A percentile compares a stretch with the other conserved stretches of the same genome.
Conservation (phyloP, 1,140 invertebrate genomes). For the Colletes gigas region DNA sequence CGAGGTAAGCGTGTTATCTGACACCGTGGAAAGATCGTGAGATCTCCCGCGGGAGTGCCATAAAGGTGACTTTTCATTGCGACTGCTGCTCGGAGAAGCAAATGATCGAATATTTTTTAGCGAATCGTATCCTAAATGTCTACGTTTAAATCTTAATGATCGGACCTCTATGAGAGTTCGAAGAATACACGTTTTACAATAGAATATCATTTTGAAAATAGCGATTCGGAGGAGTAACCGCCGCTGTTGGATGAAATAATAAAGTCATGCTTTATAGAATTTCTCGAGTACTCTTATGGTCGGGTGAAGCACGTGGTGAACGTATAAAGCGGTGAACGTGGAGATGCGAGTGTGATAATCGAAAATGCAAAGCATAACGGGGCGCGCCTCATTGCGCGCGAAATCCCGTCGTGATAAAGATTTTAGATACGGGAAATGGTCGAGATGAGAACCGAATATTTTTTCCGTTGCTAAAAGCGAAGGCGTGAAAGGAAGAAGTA, state of each 20-base stretch:
- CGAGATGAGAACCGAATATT: slow-evolving; percentile 6
- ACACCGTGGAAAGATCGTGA: background rate
- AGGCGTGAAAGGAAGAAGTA: slow-evolving; percentile 2
- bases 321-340: background rate
- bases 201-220: background rate
- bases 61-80: background rate
- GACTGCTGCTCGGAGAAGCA: background rate
- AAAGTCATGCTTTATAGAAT: slow-evolving; percentile 56
- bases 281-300: slow-evolving; percentile 38
- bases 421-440: slow-evolving; percentile 17
- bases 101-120: background rate
- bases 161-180: too few species aligned
- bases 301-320: background rate
- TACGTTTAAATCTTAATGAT: background rate
- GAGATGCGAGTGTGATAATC: slow-evolving; percentile 40
- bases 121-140: background rate
- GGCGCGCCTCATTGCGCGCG: slow-evolving; percentile 34
- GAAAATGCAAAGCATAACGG: slow-evolving; percentile 32
- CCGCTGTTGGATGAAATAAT: slow-evolving; percentile 33
- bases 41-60: background rate
- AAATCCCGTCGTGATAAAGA: slow-evolving; percentile 41
- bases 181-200: too few species aligned
- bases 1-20: slow-evolving; percentile 1
- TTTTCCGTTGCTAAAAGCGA: background rate
- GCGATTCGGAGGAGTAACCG: background rate